A percentile compares a stretch with the other conserved stretches of the same genome.
phyloP scores from a whole-genome alignment of 2,888 invertebrate genomes.

The Phengaris arion region DNA sequence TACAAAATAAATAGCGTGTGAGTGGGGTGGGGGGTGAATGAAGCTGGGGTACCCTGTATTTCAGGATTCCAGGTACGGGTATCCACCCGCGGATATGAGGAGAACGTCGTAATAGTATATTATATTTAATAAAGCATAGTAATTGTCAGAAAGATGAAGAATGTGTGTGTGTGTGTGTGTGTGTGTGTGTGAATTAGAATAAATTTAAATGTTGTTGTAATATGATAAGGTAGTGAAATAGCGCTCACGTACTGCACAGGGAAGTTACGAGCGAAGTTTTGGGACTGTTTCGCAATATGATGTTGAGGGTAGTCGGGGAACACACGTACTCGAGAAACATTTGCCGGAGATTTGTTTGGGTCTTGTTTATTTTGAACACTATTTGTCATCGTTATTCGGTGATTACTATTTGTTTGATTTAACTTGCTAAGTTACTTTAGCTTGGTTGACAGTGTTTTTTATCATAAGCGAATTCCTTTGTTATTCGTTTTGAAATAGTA shows the following conservation, averaged over 20 bases:
- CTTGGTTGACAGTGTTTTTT: neutral
- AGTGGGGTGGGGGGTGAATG: no score
- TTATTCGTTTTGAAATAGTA: no score
- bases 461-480: no score
- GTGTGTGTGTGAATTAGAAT: no score
- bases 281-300: constrained; percentile 47
- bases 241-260: constrained; percentile 53
- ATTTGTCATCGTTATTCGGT: constrained; percentile 11
- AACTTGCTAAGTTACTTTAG: neutral
- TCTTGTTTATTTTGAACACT: constrained; percentile 5
- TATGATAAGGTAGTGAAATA: neutral
- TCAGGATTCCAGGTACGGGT: no score
- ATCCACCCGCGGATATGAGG: no score
- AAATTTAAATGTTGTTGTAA: neutral
- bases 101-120: no score
- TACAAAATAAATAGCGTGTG: no score
- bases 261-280: constrained; percentile 66
- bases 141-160: no score
- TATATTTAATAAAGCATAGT: no score
- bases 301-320: constrained; percentile 36
- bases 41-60: no score
- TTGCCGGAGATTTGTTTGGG: constrained; percentile 10
- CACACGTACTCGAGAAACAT: constrained; percentile 33
- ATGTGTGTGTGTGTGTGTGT: no score
- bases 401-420: neutral